Evolutionary conservation across 2,113 vertebrate species (phyloP), one percentile per base, ranked within the genome.

Genomic region (Prolemur simus): DNA sequence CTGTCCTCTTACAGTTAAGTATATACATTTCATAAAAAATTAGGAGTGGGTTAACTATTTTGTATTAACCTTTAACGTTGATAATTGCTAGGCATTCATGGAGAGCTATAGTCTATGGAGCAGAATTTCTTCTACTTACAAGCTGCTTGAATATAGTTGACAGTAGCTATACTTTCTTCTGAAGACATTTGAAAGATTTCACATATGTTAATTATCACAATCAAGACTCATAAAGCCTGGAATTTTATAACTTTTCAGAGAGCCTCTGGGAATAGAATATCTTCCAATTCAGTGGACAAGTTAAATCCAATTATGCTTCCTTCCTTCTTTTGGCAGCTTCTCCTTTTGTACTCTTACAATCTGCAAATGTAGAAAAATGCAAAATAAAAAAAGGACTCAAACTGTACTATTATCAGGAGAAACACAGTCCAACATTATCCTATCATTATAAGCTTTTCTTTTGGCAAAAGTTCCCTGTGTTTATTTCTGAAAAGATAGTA

Each of bases 201-300:
- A 81, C 21, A 69, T 93, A 74, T 96, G 69, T 76, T 87, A 93
- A 95, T 90, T 96, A 93, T 21, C 80, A 42, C 86, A 96, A 87
- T 95, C 96, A 80, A 93, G 64, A 68, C 56, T 87, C 89, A 80
- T 69, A 96, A 84, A 80, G 42, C 56, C 77, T 89, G 34, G 78
- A 81, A 86, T 95, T 96, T 80, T 95, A 69, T 64, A 90, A 90
- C 63, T 91, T 84, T 87, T 87, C 87, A 68, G 34, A 93, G n/a
- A 80, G 77, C 82, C 56, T 74, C 49, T 76, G 37, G 89, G 49
- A 80, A 95, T n/a, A 85, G 27, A 93, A 45, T 88, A 95, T 64
- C 74, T 96, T 95, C 89, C 77, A 91, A 85, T 80, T 81, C 89
- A 91, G 69, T 76, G 89, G 82, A 49, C 42, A 84, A 91, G 21